Conservation (phyloP, 2,113 vertebrate species). For the Microcebus tavaratra region DNA sequence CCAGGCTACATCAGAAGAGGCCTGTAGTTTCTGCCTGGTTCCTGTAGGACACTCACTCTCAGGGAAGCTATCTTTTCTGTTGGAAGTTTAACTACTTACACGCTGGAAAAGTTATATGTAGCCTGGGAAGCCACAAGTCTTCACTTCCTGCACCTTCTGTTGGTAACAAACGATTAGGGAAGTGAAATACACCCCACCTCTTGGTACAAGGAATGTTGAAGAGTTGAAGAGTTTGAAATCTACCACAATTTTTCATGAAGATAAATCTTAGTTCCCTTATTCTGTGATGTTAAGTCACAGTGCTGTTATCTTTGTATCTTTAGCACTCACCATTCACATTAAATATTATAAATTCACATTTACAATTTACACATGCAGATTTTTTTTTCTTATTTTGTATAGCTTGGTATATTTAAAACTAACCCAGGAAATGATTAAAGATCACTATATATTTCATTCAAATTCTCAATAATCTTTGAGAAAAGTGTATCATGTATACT, state of each 20-base stretch:
- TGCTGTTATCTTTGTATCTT: background rate
- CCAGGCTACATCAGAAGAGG: too few relatives aligned
- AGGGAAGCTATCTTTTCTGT: too few relatives aligned
- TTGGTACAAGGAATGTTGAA: background rate
- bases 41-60: too few relatives aligned
- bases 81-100: too few relatives aligned
- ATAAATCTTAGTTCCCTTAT: background rate
- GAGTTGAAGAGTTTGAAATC: background rate
- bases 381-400: background rate
- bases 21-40: too few relatives aligned
- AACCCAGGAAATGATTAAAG: background rate
- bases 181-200: background rate
- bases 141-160: background rate
- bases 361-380: background rate
- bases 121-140: background rate
- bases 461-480: background rate
- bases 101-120: background rate
- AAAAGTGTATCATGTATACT: background rate
- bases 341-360: background rate
- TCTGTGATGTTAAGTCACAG: background rate
- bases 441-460: background rate
- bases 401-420: background rate
- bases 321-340: background rate
- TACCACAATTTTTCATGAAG: background rate
- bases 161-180: background rate